Base-by-base conservation (phyloP, 2,113 vertebrate genomes). In the Paramisgurnus dabryanus region DNA sequence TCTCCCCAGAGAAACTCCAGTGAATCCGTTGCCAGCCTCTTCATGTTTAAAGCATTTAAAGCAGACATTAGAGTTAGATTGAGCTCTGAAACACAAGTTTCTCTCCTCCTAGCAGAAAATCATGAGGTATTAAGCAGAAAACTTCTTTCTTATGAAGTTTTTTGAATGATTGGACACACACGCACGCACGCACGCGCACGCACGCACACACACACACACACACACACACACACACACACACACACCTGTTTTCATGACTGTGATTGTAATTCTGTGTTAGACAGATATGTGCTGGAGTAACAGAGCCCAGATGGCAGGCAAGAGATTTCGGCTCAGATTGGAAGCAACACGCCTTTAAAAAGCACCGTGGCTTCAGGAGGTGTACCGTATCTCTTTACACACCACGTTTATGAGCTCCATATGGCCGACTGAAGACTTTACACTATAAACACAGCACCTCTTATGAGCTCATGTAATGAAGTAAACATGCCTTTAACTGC, bases 391-490 rank as follows among this genome's bases (percentile, higher is more conserved):
- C 7, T 53, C 17, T 53, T 53, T 70, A 53, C 27, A 34, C 27
- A 34, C 27, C 47, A 4, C 7, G 13, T 34, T 70, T 70, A 70
- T 55, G 68, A 55, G 49, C 68, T 55, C 68, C 68, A 70, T 39
- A 40, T 70, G 68, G 2, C 49, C 12, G 49, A 70, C 15, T 22
- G 53, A 3, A 53, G 22, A 39, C 15, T 70, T 69, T 34, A 34
- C 27, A 34, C 27, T 17, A 70, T 49, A 53, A 39, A 70, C 67
- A 0, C 43, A 68, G 67, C 67, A 47, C 22, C 49, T 45, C 64
- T 66, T 66, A 66, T 66, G 64, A 66, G 64, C 64, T 69, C 47
- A 45, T 13, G 22, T 70, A 55, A 70, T 70, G 49, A 70, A 53
- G 67, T 34, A 70, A 70, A 53, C 45, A 47, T 69, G 47, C 43